Evolutionary conservation across 2,888 invertebrate species (phyloP), one percentile per base, ranked within the genome.

Genomic region (Rhabditoides inermis): DNA sequence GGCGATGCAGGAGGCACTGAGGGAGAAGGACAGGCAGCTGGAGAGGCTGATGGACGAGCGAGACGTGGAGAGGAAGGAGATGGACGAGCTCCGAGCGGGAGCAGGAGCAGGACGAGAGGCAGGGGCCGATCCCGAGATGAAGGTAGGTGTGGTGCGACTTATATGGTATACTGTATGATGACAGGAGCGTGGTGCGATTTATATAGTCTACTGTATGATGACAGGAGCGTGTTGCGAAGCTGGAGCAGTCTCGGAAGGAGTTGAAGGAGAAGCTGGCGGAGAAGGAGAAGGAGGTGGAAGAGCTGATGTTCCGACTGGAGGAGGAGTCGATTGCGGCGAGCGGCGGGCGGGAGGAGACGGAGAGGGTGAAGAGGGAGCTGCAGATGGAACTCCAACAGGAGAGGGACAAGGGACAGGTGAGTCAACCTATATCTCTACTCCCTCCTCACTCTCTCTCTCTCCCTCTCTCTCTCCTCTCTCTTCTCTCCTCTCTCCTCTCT

Each of bases 1-100:
- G 18, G 41, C 56, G n/a, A 37, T 56, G 10, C 78, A 92, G 90
- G 90, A 90, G 78, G 82, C 88, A 30, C 80, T 94, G 55, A 85
- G 87, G 76, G 92, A 94, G 79, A 94, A 92, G 77, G 89, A 92
- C 75, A 86, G 87, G 63, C 91, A 94, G 76, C 85, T 95, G 73
- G 90, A 92, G 76, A 86, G 88, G 72, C 81, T 95, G 68, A 83
- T 92, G 78, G 85, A 86, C 58, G 94, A 95, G 77, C 81, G 90
- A 48, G 92, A 94, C 74, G 77, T 91, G 69, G 94, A 91, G 77
- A 82, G 90, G 68, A 84, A 87, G 28, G 89, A 92, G 78, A 84
- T 90, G 26, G 89, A 88, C 15, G 85, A 87, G 77, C 85, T 53
- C 10, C 42, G 41, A 18, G 20, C 27, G 15, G 27, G 45, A 45